These are phyloP conservation scores for Corvus moneduloides DNA, from an alignment of 2,113 vertebrate species.

Conservation along the genomic window DNA sequence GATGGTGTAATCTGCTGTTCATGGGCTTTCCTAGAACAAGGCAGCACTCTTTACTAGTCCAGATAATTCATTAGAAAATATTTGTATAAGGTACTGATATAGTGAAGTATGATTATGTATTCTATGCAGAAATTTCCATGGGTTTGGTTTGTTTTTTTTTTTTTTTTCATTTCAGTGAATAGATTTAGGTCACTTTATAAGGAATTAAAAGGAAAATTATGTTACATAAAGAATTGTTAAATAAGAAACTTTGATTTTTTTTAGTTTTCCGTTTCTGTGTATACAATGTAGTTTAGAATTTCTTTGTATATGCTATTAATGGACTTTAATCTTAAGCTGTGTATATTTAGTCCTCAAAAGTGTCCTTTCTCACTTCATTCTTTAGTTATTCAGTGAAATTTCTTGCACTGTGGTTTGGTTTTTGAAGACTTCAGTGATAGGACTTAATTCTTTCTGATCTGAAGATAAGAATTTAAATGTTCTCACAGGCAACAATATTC, in stretches of 20 bases:
- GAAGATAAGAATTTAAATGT: background rate
- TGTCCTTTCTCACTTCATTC: background rate
- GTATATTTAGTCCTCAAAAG: background rate
- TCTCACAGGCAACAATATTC: background rate
- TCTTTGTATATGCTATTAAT: background rate
- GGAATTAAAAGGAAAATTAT: background rate
- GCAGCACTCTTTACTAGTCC: background rate
- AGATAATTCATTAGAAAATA: background rate
- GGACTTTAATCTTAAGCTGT: background rate
- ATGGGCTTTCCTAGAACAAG: background rate
- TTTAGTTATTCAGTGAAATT: background rate
- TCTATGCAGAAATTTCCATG: background rate
- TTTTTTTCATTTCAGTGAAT: background rate
- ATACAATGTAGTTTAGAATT: background rate
- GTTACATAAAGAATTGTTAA: background rate
- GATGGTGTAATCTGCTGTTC: background rate
- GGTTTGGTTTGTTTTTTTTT: too few relatives aligned
- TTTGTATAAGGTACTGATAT: background rate
- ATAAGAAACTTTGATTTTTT: background rate
- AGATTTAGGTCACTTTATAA: background rate
- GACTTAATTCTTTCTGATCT: background rate
- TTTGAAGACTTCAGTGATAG: background rate
- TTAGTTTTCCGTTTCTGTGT: background rate
- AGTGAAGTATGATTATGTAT: background rate
- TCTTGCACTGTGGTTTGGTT: background rate